Evolutionary conservation across 2,797 vertebrate genomes (phyloP).

Genomic region (Leptatherina wallacei): DNA sequence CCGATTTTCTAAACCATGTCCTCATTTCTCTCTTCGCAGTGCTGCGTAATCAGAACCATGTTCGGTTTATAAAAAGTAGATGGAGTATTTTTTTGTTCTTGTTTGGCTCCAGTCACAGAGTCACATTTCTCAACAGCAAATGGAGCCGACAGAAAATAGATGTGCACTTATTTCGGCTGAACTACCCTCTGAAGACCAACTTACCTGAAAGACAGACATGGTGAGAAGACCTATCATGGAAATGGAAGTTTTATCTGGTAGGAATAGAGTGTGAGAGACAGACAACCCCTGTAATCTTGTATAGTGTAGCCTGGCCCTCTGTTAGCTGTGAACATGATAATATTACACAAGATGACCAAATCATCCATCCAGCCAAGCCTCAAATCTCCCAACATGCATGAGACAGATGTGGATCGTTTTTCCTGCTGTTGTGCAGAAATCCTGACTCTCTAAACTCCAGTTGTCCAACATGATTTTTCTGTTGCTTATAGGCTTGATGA

Average conservation of each 20-base stretch:
- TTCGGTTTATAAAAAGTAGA: neutral
- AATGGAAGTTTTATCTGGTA: constrained; percentile 39
- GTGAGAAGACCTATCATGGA: constrained; percentile 49
- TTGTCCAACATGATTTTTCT: constrained; percentile 1
- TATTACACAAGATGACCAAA: constrained; percentile 40
- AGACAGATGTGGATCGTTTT: neutral
- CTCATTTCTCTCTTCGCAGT: neutral
- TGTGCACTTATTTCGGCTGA: constrained; percentile 27
- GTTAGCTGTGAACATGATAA: constrained; percentile 27
- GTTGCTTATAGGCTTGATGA: constrained; percentile 7
- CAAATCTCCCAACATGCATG: constrained; percentile 8
- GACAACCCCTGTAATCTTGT: constrained; percentile 45
- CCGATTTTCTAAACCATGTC: constrained; percentile 14
- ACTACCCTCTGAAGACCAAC: constrained; percentile 27
- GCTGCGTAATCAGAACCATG: constrained; percentile 16
- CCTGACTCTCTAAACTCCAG: constrained; percentile 2
- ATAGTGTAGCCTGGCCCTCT: constrained; percentile 29
- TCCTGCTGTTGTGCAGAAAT: constrained; percentile 8
- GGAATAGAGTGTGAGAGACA: constrained; percentile 22
- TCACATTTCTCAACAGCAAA: constrained; percentile 36
- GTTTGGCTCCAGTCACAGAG: constrained; percentile 4
- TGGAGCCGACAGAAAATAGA: constrained; percentile 39
- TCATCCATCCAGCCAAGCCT: constrained; percentile 7
- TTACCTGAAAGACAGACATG: constrained; percentile 27
- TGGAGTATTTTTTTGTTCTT: neutral